Base-by-base conservation (phyloP, 2,888 invertebrate genomes). In the Chrysolina oricalcia region DNA sequence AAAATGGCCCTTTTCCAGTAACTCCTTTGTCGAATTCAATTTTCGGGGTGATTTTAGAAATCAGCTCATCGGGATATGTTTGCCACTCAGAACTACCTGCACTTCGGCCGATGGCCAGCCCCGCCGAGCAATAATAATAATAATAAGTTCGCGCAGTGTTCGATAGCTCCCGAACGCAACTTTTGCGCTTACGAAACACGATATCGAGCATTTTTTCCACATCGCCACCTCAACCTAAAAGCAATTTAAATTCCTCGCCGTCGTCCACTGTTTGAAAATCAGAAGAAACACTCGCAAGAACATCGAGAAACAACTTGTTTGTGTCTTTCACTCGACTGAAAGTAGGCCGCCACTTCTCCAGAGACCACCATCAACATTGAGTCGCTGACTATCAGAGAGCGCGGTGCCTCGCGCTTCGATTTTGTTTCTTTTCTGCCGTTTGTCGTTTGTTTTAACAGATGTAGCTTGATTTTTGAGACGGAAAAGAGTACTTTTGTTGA, bases 301-400 rank as follows among this genome's bases (percentile, higher is more conserved):
- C 66, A 66, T 23, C 66, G 43, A 23, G 19, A 73, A 75, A 75
- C 76, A 73, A 72, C 78, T 81, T 80, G 75, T 78, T 75, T 76
- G 74, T 82, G 82, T 86, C 86, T 86, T 86, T 86, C 86, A 86
- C 85, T 86, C 83, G 81, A 75, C 79, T 80, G 81, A 83, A 87
- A 87, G 87, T 87, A 86, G 87, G 87, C 85, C 87, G 86, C 79
- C 80, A 80, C 80, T 84, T 59, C 59, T 59, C 23, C 11, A 59
- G 8, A 27, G 82, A 83, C 82, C 80, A 83, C 81, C 81, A 82
- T 82, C 82, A 83, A 84, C 86, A 86, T 85, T 87, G 81, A 87
- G 86, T 86, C 80, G 82, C 83, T 82, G 81, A 81, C 85, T 81
- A 82, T 82, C 82, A 83, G 76, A 79, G 83, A 83, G 86, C 81